These are phyloP conservation scores for Drosophila multiciliata DNA, from an alignment of 2,888 invertebrate genomes.

Conservation along the genomic window DNA sequence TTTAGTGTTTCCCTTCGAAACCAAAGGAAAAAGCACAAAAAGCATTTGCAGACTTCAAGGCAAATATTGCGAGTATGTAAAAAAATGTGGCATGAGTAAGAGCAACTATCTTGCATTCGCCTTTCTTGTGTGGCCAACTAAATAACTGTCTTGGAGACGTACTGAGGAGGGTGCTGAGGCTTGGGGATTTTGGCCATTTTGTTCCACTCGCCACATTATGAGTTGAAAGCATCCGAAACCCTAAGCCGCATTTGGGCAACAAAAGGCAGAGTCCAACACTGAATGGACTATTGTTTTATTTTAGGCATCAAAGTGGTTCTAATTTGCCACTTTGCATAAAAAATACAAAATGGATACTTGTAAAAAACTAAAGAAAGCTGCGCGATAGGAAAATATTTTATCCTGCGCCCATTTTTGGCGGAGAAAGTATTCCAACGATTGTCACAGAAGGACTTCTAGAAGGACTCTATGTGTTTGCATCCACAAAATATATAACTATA, in stretches of 20 bases:
- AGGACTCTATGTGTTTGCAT: background rate
- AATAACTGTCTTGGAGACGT: conserved; percentile 28
- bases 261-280: conserved; percentile 46
- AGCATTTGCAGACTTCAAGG: conserved; percentile 44
- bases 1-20: conserved; percentile 65
- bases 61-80: conserved; percentile 64
- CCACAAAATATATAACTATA: background rate
- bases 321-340: conserved; percentile 62
- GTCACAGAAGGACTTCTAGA: background rate
- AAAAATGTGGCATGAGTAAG: conserved; percentile 49
- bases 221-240: conserved; percentile 30
- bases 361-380: background rate
- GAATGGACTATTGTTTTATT: conserved; percentile 66
- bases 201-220: conserved; percentile 25
- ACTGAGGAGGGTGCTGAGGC: background rate
- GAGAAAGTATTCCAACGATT: background rate
- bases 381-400: conserved; percentile 24
- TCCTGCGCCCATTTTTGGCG: background rate
- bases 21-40: conserved; percentile 44
- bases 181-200: background rate
- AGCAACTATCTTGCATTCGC: conserved; percentile 24
- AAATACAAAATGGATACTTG: conserved; percentile 28
- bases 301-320: conserved; percentile 75
- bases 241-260: conserved; percentile 72
- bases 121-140: conserved; percentile 23